Evolutionary conservation across 2,113 vertebrate species (phyloP).

Genomic region (Verasper variegatus): DNA sequence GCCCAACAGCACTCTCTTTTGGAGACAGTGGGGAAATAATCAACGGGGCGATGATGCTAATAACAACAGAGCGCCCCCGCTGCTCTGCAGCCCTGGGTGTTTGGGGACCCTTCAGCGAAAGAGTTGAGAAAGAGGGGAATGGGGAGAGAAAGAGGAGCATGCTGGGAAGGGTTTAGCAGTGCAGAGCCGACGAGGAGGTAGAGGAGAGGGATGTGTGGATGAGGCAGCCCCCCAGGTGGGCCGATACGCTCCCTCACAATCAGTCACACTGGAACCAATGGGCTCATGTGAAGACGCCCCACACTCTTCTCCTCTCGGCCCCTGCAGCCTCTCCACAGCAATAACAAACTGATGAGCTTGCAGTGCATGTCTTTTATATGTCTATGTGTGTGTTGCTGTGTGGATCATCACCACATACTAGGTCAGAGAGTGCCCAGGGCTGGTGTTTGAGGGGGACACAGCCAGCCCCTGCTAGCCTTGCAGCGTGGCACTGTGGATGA

Average conservation of each 20-base stretch:
- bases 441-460: slow-evolving; percentile 3
- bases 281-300: slow-evolving; percentile 36
- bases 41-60: slow-evolving; percentile 44
- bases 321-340: slow-evolving; percentile 23
- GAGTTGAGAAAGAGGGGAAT: slow-evolving; percentile 12
- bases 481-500: slow-evolving; percentile 32
- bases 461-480: background rate
- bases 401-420: slow-evolving; percentile 22
- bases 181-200: slow-evolving; percentile 15
- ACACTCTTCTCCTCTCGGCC: background rate
- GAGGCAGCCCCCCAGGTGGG: slow-evolving; percentile 51
- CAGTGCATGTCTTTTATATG: slow-evolving; percentile 30
- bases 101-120: slow-evolving; percentile 26
- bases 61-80: slow-evolving; percentile 37
- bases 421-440: slow-evolving; percentile 50
- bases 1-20: slow-evolving; percentile 70
- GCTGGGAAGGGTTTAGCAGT: slow-evolving; percentile 34
- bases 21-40: slow-evolving; percentile 48
- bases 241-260: slow-evolving; percentile 45
- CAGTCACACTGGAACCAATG: slow-evolving; percentile 54
- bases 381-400: slow-evolving; percentile 4
- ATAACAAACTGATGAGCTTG: slow-evolving; percentile 40
- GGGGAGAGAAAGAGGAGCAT: background rate
- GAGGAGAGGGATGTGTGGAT: slow-evolving; percentile 39
- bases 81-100: slow-evolving; percentile 33